phyloP scores from a whole-genome alignment of 2,113 vertebrate species.

The Xiphorhynchus elegans region DNA sequence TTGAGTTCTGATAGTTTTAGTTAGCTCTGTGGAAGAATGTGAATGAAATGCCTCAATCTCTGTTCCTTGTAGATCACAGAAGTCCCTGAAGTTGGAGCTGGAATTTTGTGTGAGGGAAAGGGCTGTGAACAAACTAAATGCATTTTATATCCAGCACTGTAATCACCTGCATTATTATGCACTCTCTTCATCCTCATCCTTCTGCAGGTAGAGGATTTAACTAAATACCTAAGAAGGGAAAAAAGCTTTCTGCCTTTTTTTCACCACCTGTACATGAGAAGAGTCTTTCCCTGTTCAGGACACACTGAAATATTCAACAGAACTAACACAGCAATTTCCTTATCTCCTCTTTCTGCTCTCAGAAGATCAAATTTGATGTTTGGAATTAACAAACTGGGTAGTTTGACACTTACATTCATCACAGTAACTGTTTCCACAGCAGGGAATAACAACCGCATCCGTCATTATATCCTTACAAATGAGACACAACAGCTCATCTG shows the following conservation, averaged over 20 bases:
- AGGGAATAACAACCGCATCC: constrained; percentile 96
- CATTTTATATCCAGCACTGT: not conserved
- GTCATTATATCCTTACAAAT: constrained; percentile 94
- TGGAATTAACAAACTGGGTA: not conserved
- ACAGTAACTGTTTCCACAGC: constrained; percentile 98
- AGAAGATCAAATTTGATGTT: not conserved
- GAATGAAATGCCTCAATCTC: not conserved
- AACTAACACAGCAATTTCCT: not conserved
- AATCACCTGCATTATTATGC: not conserved
- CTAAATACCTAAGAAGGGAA: not conserved
- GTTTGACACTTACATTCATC: constrained; percentile 90
- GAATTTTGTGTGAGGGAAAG: not conserved
- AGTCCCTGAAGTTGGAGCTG: not conserved
- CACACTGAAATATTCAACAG: not conserved
- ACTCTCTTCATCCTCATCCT: not conserved
- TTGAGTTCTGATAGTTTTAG: not conserved
- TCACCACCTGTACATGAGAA: not conserved
- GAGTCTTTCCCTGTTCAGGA: not conserved
- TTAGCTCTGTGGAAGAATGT: not conserved
- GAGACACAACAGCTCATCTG: constrained; percentile 91
- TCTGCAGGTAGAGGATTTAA: not conserved
- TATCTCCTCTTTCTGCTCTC: not conserved
- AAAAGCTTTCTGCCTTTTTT: not conserved
- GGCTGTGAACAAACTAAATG: not conserved
- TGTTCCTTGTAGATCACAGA: rapidly evolving